A percentile compares a stretch with the other conserved stretches of the same genome.
Evolutionary conservation across 2,797 vertebrate species (phyloP).

Genomic region (Falco cherrug): DNA sequence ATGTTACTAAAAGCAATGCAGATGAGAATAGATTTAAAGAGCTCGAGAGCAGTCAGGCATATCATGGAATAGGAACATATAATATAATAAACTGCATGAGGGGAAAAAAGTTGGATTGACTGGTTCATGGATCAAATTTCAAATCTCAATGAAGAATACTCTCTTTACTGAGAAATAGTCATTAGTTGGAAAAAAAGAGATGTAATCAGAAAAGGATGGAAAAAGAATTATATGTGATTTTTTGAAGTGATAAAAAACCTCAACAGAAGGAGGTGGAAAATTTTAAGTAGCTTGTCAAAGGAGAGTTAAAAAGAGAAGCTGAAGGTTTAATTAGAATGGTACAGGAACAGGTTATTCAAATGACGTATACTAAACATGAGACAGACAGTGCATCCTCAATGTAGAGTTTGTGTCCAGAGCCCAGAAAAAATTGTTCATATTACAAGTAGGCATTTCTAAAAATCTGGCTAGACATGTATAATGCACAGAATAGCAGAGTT

Average conservation of each 20-base stretch:
- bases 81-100: not conserved
- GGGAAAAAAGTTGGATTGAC: not conserved
- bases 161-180: not conserved
- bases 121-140: not conserved
- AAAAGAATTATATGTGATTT: not conserved
- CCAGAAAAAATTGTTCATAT: not conserved
- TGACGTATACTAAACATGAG: not conserved
- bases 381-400: not conserved
- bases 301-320: not conserved
- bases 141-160: not conserved
- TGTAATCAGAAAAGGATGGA: not conserved
- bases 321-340: not conserved
- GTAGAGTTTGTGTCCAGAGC: not conserved
- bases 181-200: not conserved
- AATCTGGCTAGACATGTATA: not conserved
- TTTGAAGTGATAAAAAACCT: not conserved
- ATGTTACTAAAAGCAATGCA: not conserved
- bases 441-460: not conserved
- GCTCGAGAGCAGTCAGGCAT: not conserved
- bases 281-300: not conserved
- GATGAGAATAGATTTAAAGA: not conserved
- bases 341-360: not conserved
- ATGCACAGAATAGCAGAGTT: not conserved
- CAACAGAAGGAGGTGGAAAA: not conserved
- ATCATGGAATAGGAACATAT: not conserved